Percentiles rank a stretch among this genome's conserved stretches.
Conservation (phyloP, 2,888 invertebrate species). For the Amorpha juglandis region DNA sequence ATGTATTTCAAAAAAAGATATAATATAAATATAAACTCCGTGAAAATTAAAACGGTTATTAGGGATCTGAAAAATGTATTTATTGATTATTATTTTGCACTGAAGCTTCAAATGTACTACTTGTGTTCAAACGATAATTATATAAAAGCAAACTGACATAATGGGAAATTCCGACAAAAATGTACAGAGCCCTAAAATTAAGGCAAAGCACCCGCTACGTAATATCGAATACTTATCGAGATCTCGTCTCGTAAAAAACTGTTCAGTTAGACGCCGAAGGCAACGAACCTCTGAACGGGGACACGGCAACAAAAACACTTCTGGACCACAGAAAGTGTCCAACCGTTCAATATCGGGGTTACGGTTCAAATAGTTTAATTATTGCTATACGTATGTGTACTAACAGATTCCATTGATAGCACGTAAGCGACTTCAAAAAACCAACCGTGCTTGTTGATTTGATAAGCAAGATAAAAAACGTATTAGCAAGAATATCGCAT, state of each 20-base stretch:
- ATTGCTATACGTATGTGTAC: conserved; percentile 31
- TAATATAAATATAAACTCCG: no score
- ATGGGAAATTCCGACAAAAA: not conserved
- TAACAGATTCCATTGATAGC: conserved; percentile 30
- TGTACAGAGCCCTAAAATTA: conserved; percentile 45
- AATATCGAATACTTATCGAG: conserved; percentile 56
- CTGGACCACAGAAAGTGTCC: conserved; percentile 52
- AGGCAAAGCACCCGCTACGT: conserved; percentile 55
- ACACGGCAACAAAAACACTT: conserved; percentile 63
- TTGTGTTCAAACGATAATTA: not conserved
- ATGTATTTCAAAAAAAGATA: no score
- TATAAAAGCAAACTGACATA: not conserved
- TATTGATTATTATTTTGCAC: no score
- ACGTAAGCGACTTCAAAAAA: conserved; percentile 38
- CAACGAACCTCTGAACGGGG: conserved; percentile 68
- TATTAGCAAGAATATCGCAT: conserved; percentile 43
- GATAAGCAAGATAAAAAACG: conserved; percentile 45
- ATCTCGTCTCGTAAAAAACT: conserved; percentile 58
- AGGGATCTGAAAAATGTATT: no score
- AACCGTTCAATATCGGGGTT: conserved; percentile 37
- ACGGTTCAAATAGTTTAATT: conserved; percentile 34
- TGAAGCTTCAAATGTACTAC: no score
- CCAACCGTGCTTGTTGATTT: conserved; percentile 35
- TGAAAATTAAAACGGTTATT: no score
- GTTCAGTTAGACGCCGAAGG: conserved; percentile 72